These are phyloP conservation scores for Eupithecia insigniata DNA, from an alignment of 2,888 invertebrate species.

Conservation along the genomic window DNA sequence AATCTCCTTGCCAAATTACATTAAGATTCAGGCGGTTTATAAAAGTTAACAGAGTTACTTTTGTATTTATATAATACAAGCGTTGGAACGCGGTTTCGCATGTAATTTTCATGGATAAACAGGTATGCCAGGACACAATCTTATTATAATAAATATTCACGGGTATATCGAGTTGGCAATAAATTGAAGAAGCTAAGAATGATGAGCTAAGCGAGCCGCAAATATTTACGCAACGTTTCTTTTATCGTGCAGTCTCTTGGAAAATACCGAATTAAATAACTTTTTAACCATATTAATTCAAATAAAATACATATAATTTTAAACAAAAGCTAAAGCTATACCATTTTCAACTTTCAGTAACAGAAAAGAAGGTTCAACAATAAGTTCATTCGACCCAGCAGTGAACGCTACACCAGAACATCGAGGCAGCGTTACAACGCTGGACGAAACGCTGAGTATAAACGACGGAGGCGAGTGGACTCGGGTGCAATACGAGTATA, in stretches of 20 bases:
- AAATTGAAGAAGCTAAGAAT: too few relatives aligned
- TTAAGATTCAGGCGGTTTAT: too few relatives aligned
- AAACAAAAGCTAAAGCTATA: neutral
- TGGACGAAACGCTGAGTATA: slow-evolving; percentile 78
- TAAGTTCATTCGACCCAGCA: slow-evolving; percentile 73
- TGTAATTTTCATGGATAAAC: too few relatives aligned
- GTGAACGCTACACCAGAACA: slow-evolving; percentile 64
- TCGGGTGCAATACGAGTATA: slow-evolving; percentile 72
- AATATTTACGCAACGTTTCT: neutral
- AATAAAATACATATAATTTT: neutral
- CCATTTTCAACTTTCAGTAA: slow-evolving; percentile 46
- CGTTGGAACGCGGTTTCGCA: too few relatives aligned
- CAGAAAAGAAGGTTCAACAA: slow-evolving; percentile 74
- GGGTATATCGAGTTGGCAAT: too few relatives aligned
- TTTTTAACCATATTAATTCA: neutral
- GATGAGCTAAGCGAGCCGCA: neutral
- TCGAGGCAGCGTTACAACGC: slow-evolving; percentile 72
- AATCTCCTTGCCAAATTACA: too few relatives aligned
- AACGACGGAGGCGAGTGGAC: slow-evolving; percentile 78
- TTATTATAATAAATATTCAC: too few relatives aligned
- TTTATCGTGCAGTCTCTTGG: neutral
- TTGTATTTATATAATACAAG: too few relatives aligned
- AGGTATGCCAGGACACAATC: too few relatives aligned
- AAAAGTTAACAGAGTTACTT: too few relatives aligned
- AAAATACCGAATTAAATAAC: neutral